phyloP scores from a whole-genome alignment of 2,888 invertebrate species.

The Lamellibrachia satsuma region DNA sequence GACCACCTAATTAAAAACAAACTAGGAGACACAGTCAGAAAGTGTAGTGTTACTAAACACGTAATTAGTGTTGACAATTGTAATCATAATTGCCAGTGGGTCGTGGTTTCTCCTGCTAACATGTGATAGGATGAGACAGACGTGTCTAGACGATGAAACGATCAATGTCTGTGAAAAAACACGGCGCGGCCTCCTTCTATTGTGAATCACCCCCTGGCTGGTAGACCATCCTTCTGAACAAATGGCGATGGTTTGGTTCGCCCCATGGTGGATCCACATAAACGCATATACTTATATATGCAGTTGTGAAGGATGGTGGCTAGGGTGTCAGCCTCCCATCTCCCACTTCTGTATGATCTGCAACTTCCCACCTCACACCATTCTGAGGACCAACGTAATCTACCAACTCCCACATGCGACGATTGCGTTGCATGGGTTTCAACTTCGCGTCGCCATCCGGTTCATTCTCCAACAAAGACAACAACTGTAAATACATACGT shows the following conservation, averaged over 20 bases:
- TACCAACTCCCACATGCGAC: background rate
- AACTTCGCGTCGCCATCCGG: background rate
- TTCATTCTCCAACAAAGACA: background rate
- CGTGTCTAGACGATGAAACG: too few relatives aligned
- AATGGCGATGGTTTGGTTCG: too few relatives aligned
- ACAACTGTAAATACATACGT: too few relatives aligned
- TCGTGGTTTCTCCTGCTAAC: background rate
- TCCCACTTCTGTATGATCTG: background rate
- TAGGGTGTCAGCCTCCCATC: background rate
- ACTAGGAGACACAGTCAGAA: background rate
- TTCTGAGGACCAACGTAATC: background rate
- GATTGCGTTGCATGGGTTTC: background rate
- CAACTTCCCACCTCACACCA: background rate
- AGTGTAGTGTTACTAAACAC: background rate
- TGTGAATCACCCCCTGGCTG: background rate
- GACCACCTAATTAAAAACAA: background rate
- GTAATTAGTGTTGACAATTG: background rate
- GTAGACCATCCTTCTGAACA: background rate
- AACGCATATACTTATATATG: too few relatives aligned
- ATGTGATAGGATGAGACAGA: too few relatives aligned
- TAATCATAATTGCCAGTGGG: background rate
- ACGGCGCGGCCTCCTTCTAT: background rate
- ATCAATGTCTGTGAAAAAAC: background rate
- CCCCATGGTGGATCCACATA: too few relatives aligned
- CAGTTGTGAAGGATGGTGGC: background rate